phyloP scores from a whole-genome alignment of 2,113 vertebrate species.

The Eclectus roratus region DNA sequence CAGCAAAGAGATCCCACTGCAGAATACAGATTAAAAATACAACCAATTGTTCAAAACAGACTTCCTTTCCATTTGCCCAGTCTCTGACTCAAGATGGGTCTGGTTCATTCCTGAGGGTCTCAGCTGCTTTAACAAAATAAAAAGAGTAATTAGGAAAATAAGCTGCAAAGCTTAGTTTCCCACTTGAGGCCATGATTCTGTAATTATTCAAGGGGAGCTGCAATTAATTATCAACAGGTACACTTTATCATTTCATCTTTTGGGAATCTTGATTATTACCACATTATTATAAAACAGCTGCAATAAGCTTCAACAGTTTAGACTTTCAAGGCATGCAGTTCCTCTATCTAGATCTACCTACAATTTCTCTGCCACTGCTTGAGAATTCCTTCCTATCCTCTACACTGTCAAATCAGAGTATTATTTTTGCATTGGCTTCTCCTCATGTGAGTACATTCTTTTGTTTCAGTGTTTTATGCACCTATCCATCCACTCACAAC shows the following conservation, averaged over 20 bases:
- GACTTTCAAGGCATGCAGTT: neutral
- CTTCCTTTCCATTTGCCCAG: neutral
- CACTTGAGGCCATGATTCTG: neutral
- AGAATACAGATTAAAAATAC: neutral
- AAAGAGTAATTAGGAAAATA: neutral
- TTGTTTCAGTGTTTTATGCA: neutral
- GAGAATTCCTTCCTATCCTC: neutral
- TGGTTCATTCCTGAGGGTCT: neutral
- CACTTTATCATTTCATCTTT: neutral
- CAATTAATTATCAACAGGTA: constrained; percentile 11
- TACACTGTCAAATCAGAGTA: neutral
- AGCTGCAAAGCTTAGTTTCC: neutral
- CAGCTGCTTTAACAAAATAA: neutral
- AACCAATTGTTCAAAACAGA: neutral
- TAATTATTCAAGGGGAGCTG: neutral
- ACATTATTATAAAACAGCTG: neutral
- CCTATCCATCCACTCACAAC: neutral
- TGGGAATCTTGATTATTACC: neutral
- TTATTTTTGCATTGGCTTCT: neutral
- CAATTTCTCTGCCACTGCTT: neutral
- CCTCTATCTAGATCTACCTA: neutral
- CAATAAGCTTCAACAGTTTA: neutral
- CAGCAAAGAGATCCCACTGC: neutral
- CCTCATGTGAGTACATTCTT: neutral
- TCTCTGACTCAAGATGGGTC: neutral